Evolutionary conservation across 2,113 vertebrate genomes (phyloP).

Genomic region (Paraplagusia blochii): DNA sequence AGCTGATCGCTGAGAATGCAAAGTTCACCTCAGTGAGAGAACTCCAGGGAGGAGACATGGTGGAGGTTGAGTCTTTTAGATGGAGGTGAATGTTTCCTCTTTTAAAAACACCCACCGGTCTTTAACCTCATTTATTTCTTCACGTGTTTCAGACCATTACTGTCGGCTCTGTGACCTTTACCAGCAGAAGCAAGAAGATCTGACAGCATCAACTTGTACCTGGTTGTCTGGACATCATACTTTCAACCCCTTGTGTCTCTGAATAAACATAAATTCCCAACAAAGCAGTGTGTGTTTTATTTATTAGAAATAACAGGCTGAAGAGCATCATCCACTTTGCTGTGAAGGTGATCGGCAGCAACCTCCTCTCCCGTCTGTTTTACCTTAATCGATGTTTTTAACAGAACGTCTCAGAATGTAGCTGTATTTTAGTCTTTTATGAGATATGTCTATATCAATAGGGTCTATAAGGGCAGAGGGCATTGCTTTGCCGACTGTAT

Average conservation of each 20-base stretch:
- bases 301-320: neutral
- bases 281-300: neutral
- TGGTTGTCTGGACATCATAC: too few relatives aligned
- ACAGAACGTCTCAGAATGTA: too few relatives aligned
- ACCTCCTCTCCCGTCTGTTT: too few relatives aligned
- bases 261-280: conserved; percentile 13
- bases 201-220: conserved; percentile 29
- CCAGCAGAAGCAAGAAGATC: conserved; percentile 76
- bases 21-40: conserved; percentile 79
- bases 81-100: neutral
- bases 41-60: conserved; percentile 81
- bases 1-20: conserved; percentile 76
- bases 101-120: neutral
- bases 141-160: conserved; percentile 72
- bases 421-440: too few relatives aligned
- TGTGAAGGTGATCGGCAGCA: too few relatives aligned
- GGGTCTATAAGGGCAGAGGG: too few relatives aligned
- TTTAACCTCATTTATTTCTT: neutral
- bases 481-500: too few relatives aligned
- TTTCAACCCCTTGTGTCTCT: neutral
- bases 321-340: too few relatives aligned
- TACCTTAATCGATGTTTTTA: too few relatives aligned
- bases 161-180: conserved; percentile 67
- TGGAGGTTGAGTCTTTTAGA: conserved; percentile 76
- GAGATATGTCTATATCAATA: too few relatives aligned